Evolutionary conservation across 2,888 invertebrate species (phyloP).

Genomic region (Idaea aversata): DNA sequence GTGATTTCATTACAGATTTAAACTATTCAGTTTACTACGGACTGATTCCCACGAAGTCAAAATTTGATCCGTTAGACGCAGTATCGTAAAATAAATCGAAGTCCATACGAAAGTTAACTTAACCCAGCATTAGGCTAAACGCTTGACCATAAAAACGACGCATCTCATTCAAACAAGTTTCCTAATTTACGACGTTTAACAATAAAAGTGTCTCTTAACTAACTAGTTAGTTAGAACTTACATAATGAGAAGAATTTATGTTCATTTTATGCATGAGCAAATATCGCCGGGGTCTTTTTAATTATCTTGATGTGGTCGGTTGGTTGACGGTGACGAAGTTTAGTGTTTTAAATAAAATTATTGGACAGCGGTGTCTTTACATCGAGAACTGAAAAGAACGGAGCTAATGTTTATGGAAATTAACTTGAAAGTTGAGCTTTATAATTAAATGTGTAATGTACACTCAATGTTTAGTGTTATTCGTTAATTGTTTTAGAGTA

Average conservation of each 20-base stretch:
- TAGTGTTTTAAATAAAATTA: slow-evolving; percentile 24
- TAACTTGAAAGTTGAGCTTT: not conserved
- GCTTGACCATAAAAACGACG: slow-evolving; percentile 24
- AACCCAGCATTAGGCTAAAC: slow-evolving; percentile 21
- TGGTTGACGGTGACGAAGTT: slow-evolving; percentile 23
- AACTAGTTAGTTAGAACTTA: slow-evolving; percentile 26
- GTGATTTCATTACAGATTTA: slow-evolving; percentile 1
- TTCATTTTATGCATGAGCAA: slow-evolving; percentile 63
- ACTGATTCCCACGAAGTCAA: not conserved
- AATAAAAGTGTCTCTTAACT: slow-evolving; percentile 34
- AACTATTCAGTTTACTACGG: not conserved
- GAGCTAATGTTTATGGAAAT: slow-evolving; percentile 12
- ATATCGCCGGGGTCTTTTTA: slow-evolving; percentile 57
- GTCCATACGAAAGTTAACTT: slow-evolving; percentile 10
- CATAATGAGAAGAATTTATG: slow-evolving; percentile 55
- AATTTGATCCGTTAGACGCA: slow-evolving; percentile 9
- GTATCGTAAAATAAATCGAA: slow-evolving; percentile 19
- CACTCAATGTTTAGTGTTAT: not conserved
- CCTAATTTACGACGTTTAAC: slow-evolving; percentile 36
- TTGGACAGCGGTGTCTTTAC: slow-evolving; percentile 30
- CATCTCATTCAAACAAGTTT: slow-evolving; percentile 32
- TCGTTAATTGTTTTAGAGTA: not conserved
- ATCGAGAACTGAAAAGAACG: slow-evolving; percentile 14
- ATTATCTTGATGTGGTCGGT: slow-evolving; percentile 53
- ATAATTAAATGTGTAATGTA: slow-evolving; percentile 3